A percentile compares a stretch with the other conserved stretches of the same genome.
Evolutionary conservation across 2,888 invertebrate species (phyloP).

Genomic region (Acleris literana): DNA sequence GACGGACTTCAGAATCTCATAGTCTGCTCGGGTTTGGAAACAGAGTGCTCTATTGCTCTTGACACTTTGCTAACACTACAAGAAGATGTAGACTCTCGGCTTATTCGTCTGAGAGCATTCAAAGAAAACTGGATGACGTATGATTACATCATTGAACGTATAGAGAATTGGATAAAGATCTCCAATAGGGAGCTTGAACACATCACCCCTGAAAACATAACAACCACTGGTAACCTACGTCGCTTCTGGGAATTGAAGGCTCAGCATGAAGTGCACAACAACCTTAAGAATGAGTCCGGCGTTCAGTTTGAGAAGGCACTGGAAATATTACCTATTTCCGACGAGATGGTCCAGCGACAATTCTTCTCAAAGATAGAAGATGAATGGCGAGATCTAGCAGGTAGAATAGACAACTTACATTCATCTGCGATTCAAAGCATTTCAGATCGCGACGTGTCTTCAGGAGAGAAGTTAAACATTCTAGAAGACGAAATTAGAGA

Average conservation of each 20-base stretch:
- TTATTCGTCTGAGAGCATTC: slow-evolving; percentile 88
- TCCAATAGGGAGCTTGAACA: slow-evolving; percentile 88
- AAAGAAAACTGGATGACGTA: slow-evolving; percentile 91
- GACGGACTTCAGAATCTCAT: slow-evolving; percentile 89
- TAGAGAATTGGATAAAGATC: slow-evolving; percentile 90
- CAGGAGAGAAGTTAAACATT: slow-evolving; percentile 88
- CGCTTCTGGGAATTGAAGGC: slow-evolving; percentile 95
- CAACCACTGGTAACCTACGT: slow-evolving; percentile 88
- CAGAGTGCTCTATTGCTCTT: slow-evolving; percentile 88
- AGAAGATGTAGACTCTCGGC: slow-evolving; percentile 89
- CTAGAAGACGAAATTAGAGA: slow-evolving; percentile 91
- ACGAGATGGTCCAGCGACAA: slow-evolving; percentile 91
- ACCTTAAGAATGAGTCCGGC: slow-evolving; percentile 88
- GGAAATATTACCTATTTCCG: slow-evolving; percentile 91
- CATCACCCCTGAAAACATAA: slow-evolving; percentile 86
- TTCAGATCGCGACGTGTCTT: slow-evolving; percentile 88
- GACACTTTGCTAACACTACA: slow-evolving; percentile 89
- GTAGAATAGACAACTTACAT: slow-evolving; percentile 86
- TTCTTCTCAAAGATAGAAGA: slow-evolving; percentile 90
- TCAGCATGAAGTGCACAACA: slow-evolving; percentile 92
- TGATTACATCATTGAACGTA: slow-evolving; percentile 87
- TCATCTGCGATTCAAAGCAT: slow-evolving; percentile 87
- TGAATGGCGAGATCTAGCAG: slow-evolving; percentile 87
- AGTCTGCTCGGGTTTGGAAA: slow-evolving; percentile 89
- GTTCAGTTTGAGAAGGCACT: slow-evolving; percentile 90